A percentile compares a stretch with the other conserved stretches of the same genome.
Conservation (phyloP, 2,797 vertebrate genomes). For the Periparus ater region DNA sequence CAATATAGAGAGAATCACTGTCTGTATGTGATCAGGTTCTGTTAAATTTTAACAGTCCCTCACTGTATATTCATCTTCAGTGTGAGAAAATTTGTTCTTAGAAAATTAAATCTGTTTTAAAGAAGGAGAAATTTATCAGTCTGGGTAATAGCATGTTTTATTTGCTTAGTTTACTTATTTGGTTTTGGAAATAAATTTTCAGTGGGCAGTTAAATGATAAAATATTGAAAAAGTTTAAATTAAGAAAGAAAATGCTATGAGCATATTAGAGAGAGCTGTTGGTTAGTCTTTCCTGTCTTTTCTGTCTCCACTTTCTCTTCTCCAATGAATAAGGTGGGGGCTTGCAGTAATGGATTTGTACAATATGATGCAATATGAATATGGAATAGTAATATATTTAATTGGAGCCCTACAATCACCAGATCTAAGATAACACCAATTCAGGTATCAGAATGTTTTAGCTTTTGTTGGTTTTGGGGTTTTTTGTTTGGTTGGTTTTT, state of each 20-base stretch:
- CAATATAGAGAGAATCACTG: not conserved
- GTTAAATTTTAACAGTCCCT: not conserved
- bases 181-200: not conserved
- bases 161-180: not conserved
- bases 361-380: not conserved
- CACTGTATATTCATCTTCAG: not conserved
- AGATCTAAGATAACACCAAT: not conserved
- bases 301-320: not conserved
- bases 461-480: not conserved
- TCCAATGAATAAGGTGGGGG: not conserved
- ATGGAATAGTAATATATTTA: not conserved
- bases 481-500: not conserved
- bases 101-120: not conserved
- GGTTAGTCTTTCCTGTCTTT: not conserved
- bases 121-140: not conserved
- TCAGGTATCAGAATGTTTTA: not conserved
- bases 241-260: not conserved
- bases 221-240: not conserved
- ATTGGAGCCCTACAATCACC: not conserved
- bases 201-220: not conserved
- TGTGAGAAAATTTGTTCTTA: not conserved
- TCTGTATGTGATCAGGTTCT: not conserved
- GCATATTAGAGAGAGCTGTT: not conserved
- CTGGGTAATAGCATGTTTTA: not conserved
- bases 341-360: not conserved